Percentiles rank a stretch among this genome's conserved stretches.
phyloP scores from a whole-genome alignment of 2,113 vertebrate species.

The Candoia aspera region DNA sequence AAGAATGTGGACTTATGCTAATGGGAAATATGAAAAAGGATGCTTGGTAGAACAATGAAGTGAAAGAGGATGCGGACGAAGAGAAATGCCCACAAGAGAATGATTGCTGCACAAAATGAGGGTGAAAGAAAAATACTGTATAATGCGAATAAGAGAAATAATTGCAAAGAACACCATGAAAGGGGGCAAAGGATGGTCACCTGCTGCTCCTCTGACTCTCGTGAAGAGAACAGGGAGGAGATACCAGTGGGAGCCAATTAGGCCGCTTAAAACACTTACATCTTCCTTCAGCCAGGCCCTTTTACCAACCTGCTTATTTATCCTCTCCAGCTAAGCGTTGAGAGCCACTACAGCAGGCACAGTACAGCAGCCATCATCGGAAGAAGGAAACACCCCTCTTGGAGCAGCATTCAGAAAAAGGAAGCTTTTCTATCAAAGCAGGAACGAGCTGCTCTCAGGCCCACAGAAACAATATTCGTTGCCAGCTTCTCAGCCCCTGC shows the following conservation, averaged over 20 bases:
- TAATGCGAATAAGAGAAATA: neutral
- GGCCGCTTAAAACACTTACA: neutral
- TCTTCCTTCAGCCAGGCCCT: neutral
- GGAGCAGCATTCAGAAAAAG: neutral
- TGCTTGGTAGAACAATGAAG: neutral
- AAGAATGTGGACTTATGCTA: neutral
- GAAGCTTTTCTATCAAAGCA: neutral
- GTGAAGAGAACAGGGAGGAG: neutral
- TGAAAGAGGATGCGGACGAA: neutral
- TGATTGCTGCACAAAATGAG: neutral
- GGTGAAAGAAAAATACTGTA: neutral
- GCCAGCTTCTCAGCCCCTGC: neutral
- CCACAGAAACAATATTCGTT: neutral
- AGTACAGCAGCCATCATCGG: neutral
- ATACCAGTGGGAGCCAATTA: neutral
- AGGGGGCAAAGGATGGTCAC: neutral
- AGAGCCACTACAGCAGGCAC: neutral
- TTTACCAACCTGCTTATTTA: neutral
- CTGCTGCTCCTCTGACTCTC: neutral
- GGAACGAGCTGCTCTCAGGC: neutral
- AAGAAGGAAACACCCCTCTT: neutral
- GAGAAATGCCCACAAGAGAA: neutral
- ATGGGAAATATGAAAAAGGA: neutral
- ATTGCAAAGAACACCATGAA: neutral
- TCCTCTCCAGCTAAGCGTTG: neutral